Percentiles rank a stretch among this genome's conserved stretches.
phyloP scores from a whole-genome alignment of 2,113 vertebrate species.

The pig (Sus scrofa) region T2T-Sscrofa CM000819.6:2163001-2163500 shows the following conservation, averaged over 20 bases:
- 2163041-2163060: not conserved
- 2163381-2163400: conserved; percentile 51
- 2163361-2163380: conserved; percentile 21
- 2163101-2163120: fast-evolving
- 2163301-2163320: not conserved
- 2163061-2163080: fast-evolving
- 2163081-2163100: not conserved
- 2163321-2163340: not conserved
- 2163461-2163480: not conserved
- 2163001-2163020: not conserved
- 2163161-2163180: fast-evolving
- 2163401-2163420: conserved; percentile 57
- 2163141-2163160: not conserved
- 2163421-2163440: conserved; percentile 25
- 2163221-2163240: fast-evolving
- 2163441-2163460: not conserved
- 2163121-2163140: fast-evolving
- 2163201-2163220: fast-evolving
- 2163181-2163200: fast-evolving
- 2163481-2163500: not conserved
- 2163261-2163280: not conserved
- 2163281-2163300: not conserved
- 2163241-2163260: not conserved
- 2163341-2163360: not conserved
- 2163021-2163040: not conserved